Percentiles rank a stretch among this genome's conserved stretches.
phyloP scores from a whole-genome alignment of 2,888 invertebrate species.

The Sceliomorpha sp. region DNA sequence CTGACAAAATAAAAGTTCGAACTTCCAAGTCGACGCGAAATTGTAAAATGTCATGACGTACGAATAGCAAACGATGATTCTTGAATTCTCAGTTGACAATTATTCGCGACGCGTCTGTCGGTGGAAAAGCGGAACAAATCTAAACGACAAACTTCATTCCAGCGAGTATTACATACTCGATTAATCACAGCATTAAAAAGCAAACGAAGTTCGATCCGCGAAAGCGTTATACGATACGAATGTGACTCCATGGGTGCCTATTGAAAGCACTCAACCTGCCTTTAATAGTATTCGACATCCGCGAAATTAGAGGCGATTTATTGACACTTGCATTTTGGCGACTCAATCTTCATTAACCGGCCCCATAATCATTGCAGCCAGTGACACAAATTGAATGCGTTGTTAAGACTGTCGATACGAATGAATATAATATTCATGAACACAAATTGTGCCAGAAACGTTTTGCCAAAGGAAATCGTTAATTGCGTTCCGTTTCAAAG shows the following conservation, averaged over 20 bases:
- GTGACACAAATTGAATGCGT: slow-evolving; percentile 28
- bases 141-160: slow-evolving; percentile 1
- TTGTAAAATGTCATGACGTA: too few relatives aligned
- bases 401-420: slow-evolving; percentile 11
- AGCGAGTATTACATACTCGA: slow-evolving; percentile 6
- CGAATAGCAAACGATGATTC: too few relatives aligned
- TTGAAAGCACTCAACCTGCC: slow-evolving; percentile 23
- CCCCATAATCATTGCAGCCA: slow-evolving; percentile 27
- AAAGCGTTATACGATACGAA: slow-evolving; percentile 5
- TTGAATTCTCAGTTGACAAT: background rate
- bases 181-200: slow-evolving; percentile 1
- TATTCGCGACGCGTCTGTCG: slow-evolving; percentile 1
- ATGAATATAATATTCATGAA: slow-evolving; percentile 7
- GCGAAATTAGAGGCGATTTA: slow-evolving; percentile 43
- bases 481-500: too few relatives aligned
- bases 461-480: too few relatives aligned
- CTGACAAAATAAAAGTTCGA: too few relatives aligned
- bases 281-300: slow-evolving; percentile 49
- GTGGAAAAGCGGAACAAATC: background rate
- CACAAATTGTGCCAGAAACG: background rate
- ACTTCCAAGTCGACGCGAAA: too few relatives aligned
- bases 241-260: background rate
- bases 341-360: slow-evolving; percentile 52
- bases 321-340: slow-evolving; percentile 48
- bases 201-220: slow-evolving; percentile 10